Percentiles rank a stretch among this genome's conserved stretches.
These are phyloP conservation scores for Masnerella sp. DNA, from an alignment of 2,888 invertebrate genomes.

Conservation along the genomic window DNA sequence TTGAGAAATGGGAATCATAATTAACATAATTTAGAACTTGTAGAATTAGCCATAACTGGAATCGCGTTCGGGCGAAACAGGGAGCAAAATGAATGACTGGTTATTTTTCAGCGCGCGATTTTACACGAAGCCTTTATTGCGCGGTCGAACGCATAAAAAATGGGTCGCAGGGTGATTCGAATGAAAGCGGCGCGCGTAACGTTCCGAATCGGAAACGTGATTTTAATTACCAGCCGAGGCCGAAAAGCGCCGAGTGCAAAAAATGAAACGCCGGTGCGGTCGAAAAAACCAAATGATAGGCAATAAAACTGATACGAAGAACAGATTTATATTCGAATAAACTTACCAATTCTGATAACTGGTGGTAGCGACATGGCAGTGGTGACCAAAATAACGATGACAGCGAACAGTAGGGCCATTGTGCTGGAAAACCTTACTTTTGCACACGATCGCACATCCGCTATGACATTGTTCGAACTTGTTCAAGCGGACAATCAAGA, in stretches of 20 bases:
- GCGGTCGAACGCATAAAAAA: conserved; percentile 3
- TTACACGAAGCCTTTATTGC: not conserved
- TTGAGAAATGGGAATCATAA: no score
- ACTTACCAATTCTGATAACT: conserved; percentile 77
- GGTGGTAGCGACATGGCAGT: conserved; percentile 76
- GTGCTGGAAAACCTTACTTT: conserved; percentile 64
- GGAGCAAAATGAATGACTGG: no score
- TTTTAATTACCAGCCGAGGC: conserved; percentile 41
- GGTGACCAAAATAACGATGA: conserved; percentile 76
- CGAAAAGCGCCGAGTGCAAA: conserved; percentile 31
- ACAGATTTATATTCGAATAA: conserved; percentile 52
- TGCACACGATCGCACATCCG: conserved; percentile 60
- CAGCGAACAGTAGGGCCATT: conserved; percentile 76
- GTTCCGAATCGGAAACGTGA: conserved; percentile 26
- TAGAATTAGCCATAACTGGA: no score
- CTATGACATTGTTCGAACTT: conserved; percentile 62
- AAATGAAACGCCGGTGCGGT: conserved; percentile 1
- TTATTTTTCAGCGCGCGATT: not conserved
- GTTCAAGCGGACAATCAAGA: conserved; percentile 59
- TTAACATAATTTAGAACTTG: no score
- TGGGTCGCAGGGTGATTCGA: no score
- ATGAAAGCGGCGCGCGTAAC: conserved; percentile 1
- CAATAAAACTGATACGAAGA: conserved; percentile 47
- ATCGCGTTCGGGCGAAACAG: no score
- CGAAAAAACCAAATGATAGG: conserved; percentile 38